Percentiles rank a stretch among this genome's conserved stretches.
Evolutionary conservation across 2,113 vertebrate genomes (phyloP).

Genomic region (Brachypteracias leptosomus): DNA sequence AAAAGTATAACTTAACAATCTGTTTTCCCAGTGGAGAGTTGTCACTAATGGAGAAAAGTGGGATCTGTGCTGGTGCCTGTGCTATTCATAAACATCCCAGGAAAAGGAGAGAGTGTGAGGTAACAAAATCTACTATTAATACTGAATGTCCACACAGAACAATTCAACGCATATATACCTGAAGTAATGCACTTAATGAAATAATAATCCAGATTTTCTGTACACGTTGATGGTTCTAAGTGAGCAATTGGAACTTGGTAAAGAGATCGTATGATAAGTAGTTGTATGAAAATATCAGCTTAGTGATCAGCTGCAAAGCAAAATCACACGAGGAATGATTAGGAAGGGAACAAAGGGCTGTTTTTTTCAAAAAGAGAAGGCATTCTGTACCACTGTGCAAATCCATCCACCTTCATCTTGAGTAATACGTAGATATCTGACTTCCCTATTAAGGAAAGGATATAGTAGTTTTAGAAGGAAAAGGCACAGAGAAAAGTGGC

Average conservation of each 20-base stretch:
- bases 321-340: not conserved
- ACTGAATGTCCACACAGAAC: not conserved
- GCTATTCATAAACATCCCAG: not conserved
- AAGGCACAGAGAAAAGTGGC: not conserved
- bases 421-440: not conserved
- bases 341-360: not conserved
- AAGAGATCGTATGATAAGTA: not conserved
- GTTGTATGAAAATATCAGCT: not conserved
- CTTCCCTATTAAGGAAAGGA: not conserved
- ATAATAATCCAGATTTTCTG: not conserved
- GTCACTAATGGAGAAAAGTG: not conserved
- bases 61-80: not conserved
- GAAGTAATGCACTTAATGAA: not conserved
- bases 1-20: not conserved
- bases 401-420: not conserved
- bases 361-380: not conserved
- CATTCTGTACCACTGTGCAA: not conserved
- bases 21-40: not conserved
- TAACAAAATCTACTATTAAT: not conserved
- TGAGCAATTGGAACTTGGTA: not conserved
- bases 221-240: not conserved
- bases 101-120: not conserved
- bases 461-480: not conserved
- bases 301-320: not conserved
- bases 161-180: not conserved